A percentile compares a stretch with the other conserved stretches of the same genome.
These are phyloP conservation scores for Drosophila dunni DNA, from an alignment of 1,140 invertebrate species.

Conservation along the genomic window DNA sequence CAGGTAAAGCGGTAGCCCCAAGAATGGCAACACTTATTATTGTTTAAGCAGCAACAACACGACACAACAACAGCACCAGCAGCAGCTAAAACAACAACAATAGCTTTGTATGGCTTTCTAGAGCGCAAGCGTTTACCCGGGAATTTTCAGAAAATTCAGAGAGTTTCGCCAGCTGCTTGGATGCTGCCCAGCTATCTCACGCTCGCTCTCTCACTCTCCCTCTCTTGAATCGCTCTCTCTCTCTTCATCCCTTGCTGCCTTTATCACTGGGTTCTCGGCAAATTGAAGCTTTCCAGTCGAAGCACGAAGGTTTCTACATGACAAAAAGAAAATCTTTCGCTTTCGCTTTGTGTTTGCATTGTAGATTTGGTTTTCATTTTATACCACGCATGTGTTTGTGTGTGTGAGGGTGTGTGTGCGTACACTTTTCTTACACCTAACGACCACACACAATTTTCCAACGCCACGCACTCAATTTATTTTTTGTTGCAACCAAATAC, in stretches of 20 bases:
- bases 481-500: constrained; percentile 80
- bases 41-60: constrained; percentile 63
- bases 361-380: constrained; percentile 57
- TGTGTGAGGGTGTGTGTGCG: constrained; percentile 42
- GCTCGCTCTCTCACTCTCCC: constrained; percentile 1
- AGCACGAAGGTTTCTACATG: not conserved
- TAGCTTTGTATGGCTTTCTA: constrained; percentile 31
- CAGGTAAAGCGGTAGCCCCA: constrained; percentile 64
- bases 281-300: constrained; percentile 8
- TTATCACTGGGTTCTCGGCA: not conserved
- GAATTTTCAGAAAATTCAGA: constrained; percentile 69
- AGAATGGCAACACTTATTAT: constrained; percentile 81
- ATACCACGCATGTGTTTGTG: constrained; percentile 15
- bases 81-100: constrained; percentile 46
- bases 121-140: constrained; percentile 83
- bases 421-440: constrained; percentile 72
- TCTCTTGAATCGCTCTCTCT: not conserved
- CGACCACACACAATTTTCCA: constrained; percentile 70
- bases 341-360: constrained; percentile 66
- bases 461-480: constrained; percentile 80
- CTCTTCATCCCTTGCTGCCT: constrained; percentile 7
- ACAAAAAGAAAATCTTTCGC: constrained; percentile 4
- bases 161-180: constrained; percentile 34
- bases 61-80: constrained; percentile 22
- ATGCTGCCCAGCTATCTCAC: constrained; percentile 18